Evolutionary conservation across 2,888 invertebrate genomes (phyloP), one percentile per base, ranked within the genome.

Genomic region (Dryomyza anilis): DNA sequence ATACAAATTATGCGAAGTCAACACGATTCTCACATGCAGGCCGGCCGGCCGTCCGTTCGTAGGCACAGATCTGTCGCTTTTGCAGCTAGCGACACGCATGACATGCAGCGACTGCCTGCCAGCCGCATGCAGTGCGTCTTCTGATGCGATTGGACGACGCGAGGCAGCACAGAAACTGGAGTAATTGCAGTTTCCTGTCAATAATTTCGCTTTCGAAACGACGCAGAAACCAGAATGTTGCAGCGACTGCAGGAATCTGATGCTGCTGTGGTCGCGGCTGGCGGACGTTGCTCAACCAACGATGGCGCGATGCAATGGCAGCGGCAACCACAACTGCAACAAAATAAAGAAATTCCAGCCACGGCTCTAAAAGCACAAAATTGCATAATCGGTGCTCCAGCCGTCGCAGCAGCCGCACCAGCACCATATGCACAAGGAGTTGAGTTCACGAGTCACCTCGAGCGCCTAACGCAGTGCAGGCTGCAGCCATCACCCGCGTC

Each of bases 371-470:
- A 58, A 30, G 27, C 45, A 27, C 57, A 59, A 58, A 68, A 65
- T 63, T 58, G 63, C 57, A 71, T 66, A 61, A 67, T 46, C 48
- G 46, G 12, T 10, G 56, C 25, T 48, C 39, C 52, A 64, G 53
- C 58, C 57, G 57, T 64, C 60, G 64, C 65, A 55, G 48, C 61
- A 63, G 74, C 39, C 36, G 55, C 46, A 30, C 46, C 33, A 48
- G 63, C 65, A 55, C 53, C 61, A 63, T 75, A 57, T 48, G 55
- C 46, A 30, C 46, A 48, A 48, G 63, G 63, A 56, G 63, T n/a
- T n/a, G n/a, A n/a, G n/a, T 48, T 46, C 63, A 63, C 63, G 56
- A 63, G 63, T 48, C 63, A 63, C 48, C 58, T 58, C 61, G 50
- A 60, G 60, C 50, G 3, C n/a, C 43, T 43, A 6, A 14, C n/a